Base-by-base conservation (phyloP, 1,140 invertebrate species). In the Zaprionus davidi region DNA sequence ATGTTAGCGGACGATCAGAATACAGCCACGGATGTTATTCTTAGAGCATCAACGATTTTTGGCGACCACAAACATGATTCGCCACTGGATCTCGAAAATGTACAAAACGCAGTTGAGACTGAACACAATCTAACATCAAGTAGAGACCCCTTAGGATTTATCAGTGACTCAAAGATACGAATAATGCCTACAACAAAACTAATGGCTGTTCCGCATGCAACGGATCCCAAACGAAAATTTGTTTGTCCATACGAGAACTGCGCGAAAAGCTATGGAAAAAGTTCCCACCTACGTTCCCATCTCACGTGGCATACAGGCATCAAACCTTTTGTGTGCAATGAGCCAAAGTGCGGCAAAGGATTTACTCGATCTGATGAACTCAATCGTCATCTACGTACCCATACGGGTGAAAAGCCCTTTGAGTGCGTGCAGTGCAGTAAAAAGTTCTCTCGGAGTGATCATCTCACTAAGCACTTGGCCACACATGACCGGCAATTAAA, bases 361-460 rank as follows among this genome's bases (percentile, higher is more conserved):
- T 93, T 93, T 49, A 93, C 92, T 13, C 79, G 92, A n/a, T 92
- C 91, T 7, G 91, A 92, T 60, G 91, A 93, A 59, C 81, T 93
- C 15, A 92, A 90, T 58, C 80, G 92, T 24, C 95, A 96, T 80
- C 93, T 95, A 41, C 93, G 95, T 64, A 94, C 94, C 34, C 95
- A 96, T 85, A 95, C 95, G 2, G 97, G 70, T 95, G 96, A 97
- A 78, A 98, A 97, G 81, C 94, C 96, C 1, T 97, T 97, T 90
- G 93, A 94, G 11, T 98, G 97, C 90, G 92, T 93, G 0, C 94
- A 95, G 12, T 98, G 97, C 83, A 94, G 94, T 7, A 97, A 97
- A 85, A 93, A 95, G 31, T 98, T 98, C 90, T 96, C 96, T 92
- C 93, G 97, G 6, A 97, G 96, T 24, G 97, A 98, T 91, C 97